phyloP scores from a whole-genome alignment of 2,797 vertebrate species.

The Arrhamphus sclerolepis region DNA sequence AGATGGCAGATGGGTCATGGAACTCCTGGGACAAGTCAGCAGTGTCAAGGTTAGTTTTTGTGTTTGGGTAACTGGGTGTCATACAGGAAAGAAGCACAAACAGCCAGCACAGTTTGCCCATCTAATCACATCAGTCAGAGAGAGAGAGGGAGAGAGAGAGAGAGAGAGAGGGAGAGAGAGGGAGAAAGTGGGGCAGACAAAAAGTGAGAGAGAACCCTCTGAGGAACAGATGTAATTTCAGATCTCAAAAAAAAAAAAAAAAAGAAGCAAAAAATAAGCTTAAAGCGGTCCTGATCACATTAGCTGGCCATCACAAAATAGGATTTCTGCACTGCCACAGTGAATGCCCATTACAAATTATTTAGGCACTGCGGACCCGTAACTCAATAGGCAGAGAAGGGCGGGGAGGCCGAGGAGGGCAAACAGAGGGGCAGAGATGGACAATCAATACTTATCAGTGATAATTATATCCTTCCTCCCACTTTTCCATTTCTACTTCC shows the following conservation, averaged over 20 bases:
- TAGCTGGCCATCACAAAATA: constrained; percentile 86
- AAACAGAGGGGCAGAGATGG: constrained; percentile 72
- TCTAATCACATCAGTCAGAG: constrained; percentile 81
- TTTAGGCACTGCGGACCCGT: constrained; percentile 84
- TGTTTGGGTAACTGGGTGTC: constrained; percentile 37
- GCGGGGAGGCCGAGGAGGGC: constrained; percentile 61
- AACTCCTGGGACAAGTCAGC: constrained; percentile 46
- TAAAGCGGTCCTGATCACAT: constrained; percentile 89
- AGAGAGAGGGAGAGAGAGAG: constrained; percentile 28
- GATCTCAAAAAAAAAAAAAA: constrained; percentile 75
- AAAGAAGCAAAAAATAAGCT: constrained; percentile 77
- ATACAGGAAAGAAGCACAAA: constrained; percentile 68
- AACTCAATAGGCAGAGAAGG: constrained; percentile 84
- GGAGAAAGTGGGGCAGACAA: constrained; percentile 27
- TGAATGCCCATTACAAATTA: constrained; percentile 89
- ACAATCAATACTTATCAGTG: constrained; percentile 85
- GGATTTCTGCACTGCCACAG: constrained; percentile 89
- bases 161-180: constrained; percentile 29
- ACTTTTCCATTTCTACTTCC: constrained; percentile 52
- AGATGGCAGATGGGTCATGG: constrained; percentile 58
- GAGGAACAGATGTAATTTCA: constrained; percentile 83
- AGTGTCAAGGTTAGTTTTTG: constrained; percentile 41
- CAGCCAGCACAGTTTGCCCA: constrained; percentile 67
- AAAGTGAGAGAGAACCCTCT: constrained; percentile 58
- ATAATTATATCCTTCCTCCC: constrained; percentile 84